phyloP scores from a whole-genome alignment of 1,140 invertebrate species.

The Pinna nobilis region DNA sequence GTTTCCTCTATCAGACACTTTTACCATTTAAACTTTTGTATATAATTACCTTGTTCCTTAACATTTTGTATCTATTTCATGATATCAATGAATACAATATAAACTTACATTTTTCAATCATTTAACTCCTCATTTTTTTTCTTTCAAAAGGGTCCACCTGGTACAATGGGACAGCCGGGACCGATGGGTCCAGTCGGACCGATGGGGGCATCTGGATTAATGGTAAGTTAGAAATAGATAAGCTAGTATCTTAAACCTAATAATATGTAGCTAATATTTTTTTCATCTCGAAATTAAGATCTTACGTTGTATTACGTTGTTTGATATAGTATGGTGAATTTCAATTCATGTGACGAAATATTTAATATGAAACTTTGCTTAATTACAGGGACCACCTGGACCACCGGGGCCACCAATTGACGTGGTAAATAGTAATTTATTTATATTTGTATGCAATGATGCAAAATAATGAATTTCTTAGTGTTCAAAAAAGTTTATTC shows the following conservation, averaged over 20 bases:
- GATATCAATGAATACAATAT: too few species aligned
- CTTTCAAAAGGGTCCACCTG: conserved; percentile 18
- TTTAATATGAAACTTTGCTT: not conserved
- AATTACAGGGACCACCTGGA: conserved; percentile 56
- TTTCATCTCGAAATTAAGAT: too few species aligned
- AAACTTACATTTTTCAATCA: too few species aligned
- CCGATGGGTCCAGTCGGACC: conserved; percentile 51
- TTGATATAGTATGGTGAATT: too few species aligned
- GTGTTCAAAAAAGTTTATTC: too few species aligned
- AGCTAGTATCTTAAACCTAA: not conserved
- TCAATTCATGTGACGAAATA: not conserved
- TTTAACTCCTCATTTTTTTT: too few species aligned
- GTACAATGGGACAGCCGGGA: conserved; percentile 9
- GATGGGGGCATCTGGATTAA: conserved; percentile 48
- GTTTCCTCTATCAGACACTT: too few species aligned
- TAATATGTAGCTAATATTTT: not conserved
- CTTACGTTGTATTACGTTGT: too few species aligned
- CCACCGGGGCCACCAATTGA: conserved; percentile 13
- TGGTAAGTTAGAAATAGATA: conserved; percentile 35
- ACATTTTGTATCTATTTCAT: too few species aligned
- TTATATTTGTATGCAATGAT: not conserved
- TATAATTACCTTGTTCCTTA: too few species aligned
- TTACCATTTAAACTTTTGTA: too few species aligned
- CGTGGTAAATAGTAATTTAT: conserved; percentile 8
- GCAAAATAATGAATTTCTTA: too few species aligned